These are phyloP conservation scores for Protosalanx chinensis DNA, from an alignment of 2,797 vertebrate species.

Conservation along the genomic window DNA sequence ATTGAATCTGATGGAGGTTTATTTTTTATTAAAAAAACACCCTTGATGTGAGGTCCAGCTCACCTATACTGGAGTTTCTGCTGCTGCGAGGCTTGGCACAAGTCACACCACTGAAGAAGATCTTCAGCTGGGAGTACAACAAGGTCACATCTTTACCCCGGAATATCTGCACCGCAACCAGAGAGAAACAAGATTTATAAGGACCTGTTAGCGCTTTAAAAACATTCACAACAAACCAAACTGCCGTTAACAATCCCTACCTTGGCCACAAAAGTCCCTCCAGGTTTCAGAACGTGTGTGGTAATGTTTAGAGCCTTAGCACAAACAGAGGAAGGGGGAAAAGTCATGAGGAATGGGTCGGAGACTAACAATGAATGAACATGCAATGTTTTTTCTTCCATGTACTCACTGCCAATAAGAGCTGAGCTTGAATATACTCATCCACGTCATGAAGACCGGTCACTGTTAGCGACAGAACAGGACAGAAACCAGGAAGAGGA, in stretches of 20 bases:
- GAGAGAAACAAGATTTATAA: neutral
- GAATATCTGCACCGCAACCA: conserved; percentile 71
- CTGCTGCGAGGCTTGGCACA: no score
- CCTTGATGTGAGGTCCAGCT: no score
- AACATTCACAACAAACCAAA: conserved; percentile 54
- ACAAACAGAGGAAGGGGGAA: no score
- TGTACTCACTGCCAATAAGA: conserved; percentile 78
- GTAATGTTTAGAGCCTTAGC: conserved; percentile 87
- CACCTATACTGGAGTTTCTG: no score
- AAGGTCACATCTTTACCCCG: no score
- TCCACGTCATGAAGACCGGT: conserved; percentile 92
- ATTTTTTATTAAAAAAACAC: no score
- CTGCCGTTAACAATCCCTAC: no score
- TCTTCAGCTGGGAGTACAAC: no score
- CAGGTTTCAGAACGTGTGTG: conserved; percentile 83
- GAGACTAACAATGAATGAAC: neutral
- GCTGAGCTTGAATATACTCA: conserved; percentile 93
- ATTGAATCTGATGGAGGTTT: no score
- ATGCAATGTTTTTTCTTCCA: neutral
- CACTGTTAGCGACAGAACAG: conserved; percentile 61
- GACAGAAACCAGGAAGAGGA: neutral
- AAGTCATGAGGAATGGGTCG: neutral
- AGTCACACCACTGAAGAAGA: no score
- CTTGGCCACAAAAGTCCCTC: conserved; percentile 61
- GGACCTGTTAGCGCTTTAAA: no score